Percentiles rank a stretch among this genome's conserved stretches.
phyloP scores from a whole-genome alignment of 2,888 invertebrate genomes.

The Gonocerus acuteangulatus region DNA sequence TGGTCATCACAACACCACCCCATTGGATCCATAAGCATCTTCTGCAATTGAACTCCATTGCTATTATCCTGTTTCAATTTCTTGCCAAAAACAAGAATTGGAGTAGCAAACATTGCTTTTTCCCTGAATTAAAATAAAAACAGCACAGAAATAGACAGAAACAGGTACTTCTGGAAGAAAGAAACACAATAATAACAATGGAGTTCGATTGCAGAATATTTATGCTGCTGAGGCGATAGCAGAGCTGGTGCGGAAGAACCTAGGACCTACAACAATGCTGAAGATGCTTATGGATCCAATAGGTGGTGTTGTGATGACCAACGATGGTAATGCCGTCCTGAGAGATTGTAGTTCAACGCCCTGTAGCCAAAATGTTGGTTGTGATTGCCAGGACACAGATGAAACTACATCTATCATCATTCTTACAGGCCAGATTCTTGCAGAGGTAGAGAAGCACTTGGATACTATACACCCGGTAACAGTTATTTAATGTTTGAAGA shows the following conservation, averaged over 20 bases:
- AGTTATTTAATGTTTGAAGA: conserved; percentile 88
- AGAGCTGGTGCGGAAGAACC: conserved; percentile 97
- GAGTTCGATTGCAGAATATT: conserved; percentile 94
- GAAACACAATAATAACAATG: conserved; percentile 86
- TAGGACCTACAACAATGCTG: conserved; percentile 97
- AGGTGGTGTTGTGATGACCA: conserved; percentile 99
- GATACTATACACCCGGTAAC: conserved; percentile 94
- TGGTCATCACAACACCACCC: conserved; percentile 99
- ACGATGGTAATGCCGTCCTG: conserved; percentile 99
- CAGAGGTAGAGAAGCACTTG: conserved; percentile 63
- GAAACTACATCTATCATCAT: conserved; percentile 99
- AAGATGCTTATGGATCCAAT: conserved; percentile 99
- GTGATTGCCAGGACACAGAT: conserved; percentile 98
- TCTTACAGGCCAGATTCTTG: conserved; percentile 91
- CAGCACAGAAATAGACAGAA: too few relatives aligned
- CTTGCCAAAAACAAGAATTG: conserved; percentile 50
- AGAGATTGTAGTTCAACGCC: conserved; percentile 96
- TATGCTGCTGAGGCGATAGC: conserved; percentile 98
- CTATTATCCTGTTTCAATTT: conserved; percentile 94
- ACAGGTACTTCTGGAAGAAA: conserved; percentile 74
- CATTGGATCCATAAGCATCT: conserved; percentile 99
- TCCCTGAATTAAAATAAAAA: too few relatives aligned
- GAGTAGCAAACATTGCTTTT: too few relatives aligned
- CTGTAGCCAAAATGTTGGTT: conserved; percentile 98
- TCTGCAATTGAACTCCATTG: conserved; percentile 88